Conservation (phyloP, 2,888 invertebrate species). For the Copidosoma aretas region DNA sequence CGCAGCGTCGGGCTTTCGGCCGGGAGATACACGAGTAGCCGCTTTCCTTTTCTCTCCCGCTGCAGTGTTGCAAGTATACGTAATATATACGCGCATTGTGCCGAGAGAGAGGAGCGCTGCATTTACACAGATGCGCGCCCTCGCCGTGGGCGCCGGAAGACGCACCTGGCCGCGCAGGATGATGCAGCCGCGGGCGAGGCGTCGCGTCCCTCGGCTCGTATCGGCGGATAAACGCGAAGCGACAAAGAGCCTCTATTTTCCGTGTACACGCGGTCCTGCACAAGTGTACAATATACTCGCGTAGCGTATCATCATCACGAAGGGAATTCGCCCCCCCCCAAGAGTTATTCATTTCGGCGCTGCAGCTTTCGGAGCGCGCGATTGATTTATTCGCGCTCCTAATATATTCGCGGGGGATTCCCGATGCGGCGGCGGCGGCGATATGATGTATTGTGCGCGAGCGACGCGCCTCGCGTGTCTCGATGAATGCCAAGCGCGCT, state of each 20-base stretch:
- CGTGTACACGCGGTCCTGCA: conserved; percentile 5
- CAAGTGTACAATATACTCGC: background rate
- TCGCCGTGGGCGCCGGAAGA: conserved; percentile 24
- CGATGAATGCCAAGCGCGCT: background rate
- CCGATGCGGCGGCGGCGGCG: conserved; percentile 8
- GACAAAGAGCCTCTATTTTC: too few relatives aligned
- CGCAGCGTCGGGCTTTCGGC: too few relatives aligned
- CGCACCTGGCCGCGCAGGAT: conserved; percentile 21
- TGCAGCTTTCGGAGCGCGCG: background rate
- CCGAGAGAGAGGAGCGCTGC: too few relatives aligned
- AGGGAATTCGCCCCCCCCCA: too few relatives aligned
- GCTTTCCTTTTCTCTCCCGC: too few relatives aligned
- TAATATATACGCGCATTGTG: background rate
- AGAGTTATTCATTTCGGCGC: too few relatives aligned
- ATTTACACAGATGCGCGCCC: conserved; percentile 24
- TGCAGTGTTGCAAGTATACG: too few relatives aligned
- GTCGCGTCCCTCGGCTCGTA: background rate
- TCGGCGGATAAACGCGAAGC: too few relatives aligned
- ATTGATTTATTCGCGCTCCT: conserved; percentile 23
- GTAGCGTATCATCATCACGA: too few relatives aligned
- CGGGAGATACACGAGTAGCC: too few relatives aligned
- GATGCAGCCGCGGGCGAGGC: background rate
- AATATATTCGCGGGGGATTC: too few relatives aligned
- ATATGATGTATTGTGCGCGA: too few relatives aligned
- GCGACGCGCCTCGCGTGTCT: background rate